phyloP scores from a whole-genome alignment of 1,140 invertebrate genomes.

The Hyles vespertilio region DNA sequence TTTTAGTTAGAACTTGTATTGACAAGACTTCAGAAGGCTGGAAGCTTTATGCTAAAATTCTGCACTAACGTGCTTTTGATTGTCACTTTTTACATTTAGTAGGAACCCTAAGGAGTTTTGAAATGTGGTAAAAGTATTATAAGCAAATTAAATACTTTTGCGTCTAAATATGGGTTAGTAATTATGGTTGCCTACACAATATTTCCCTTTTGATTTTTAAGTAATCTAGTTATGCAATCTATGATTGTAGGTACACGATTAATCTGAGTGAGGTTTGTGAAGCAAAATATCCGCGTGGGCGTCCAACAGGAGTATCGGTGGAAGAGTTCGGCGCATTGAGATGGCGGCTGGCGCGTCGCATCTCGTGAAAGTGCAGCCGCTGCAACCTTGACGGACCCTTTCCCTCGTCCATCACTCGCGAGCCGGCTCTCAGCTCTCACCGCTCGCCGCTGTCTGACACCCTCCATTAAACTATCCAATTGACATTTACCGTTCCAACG shows the following conservation, averaged over 20 bases:
- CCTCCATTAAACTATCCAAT: conserved; percentile 56
- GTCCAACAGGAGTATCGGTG: conserved; percentile 27
- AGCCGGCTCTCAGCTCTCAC: conserved; percentile 52
- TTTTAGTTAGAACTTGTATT: too few species aligned
- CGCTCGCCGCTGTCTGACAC: conserved; percentile 24
- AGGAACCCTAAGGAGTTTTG: too few species aligned
- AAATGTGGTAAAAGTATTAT: too few species aligned
- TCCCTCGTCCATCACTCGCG: conserved; percentile 66
- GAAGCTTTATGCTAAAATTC: too few species aligned
- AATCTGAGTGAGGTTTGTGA: conserved; percentile 11
- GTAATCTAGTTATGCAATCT: background rate
- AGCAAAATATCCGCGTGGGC: conserved; percentile 29
- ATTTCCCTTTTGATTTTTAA: too few species aligned
- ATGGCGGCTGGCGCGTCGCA: conserved; percentile 53
- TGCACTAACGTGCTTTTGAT: too few species aligned
- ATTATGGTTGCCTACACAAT: too few species aligned
- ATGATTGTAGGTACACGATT: background rate
- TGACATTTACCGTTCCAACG: conserved; percentile 47
- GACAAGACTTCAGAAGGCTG: too few species aligned
- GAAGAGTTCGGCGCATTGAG: conserved; percentile 39
- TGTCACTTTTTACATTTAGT: too few species aligned
- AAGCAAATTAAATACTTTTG: too few species aligned
- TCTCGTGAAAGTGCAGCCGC: conserved; percentile 65
- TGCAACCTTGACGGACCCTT: conserved; percentile 65
- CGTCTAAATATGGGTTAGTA: too few species aligned